These are phyloP conservation scores for Melipona beecheii DNA, from an alignment of 2,888 invertebrate species.

Conservation along the genomic window DNA sequence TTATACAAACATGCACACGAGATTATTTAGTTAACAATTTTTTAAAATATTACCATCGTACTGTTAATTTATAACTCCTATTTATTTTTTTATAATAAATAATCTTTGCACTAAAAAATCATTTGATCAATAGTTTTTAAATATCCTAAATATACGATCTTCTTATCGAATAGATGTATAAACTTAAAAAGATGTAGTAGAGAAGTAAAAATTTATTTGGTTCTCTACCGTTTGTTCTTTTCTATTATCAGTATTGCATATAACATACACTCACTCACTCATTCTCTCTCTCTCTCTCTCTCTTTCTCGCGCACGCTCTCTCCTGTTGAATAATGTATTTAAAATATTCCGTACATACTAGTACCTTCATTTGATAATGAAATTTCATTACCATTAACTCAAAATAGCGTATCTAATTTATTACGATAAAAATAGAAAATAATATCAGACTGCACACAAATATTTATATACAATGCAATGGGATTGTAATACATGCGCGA, in stretches of 20 bases:
- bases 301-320: too few species aligned
- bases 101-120: constrained; percentile 7
- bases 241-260: constrained; percentile 27
- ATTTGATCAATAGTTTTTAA: constrained; percentile 18
- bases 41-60: constrained; percentile 11
- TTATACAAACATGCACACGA: constrained; percentile 3
- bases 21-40: constrained; percentile 10
- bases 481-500: constrained; percentile 38
- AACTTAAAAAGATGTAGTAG: background rate
- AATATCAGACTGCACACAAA: constrained; percentile 55
- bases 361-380: constrained; percentile 21
- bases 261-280: background rate
- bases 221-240: constrained; percentile 10
- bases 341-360: constrained; percentile 23
- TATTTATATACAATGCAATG: constrained; percentile 50
- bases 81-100: constrained; percentile 22
- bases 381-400: constrained; percentile 15
- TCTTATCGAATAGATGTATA: constrained; percentile 5
- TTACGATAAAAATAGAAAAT: constrained; percentile 29
- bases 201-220: constrained; percentile 25
- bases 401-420: constrained; percentile 30
- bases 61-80: background rate
- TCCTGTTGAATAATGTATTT: background rate
- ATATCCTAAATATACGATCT: constrained; percentile 25
- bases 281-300: background rate